Percentiles rank a stretch among this genome's conserved stretches.
phyloP scores from a whole-genome alignment of 2,888 invertebrate genomes.

The Agrotis clavis region DNA sequence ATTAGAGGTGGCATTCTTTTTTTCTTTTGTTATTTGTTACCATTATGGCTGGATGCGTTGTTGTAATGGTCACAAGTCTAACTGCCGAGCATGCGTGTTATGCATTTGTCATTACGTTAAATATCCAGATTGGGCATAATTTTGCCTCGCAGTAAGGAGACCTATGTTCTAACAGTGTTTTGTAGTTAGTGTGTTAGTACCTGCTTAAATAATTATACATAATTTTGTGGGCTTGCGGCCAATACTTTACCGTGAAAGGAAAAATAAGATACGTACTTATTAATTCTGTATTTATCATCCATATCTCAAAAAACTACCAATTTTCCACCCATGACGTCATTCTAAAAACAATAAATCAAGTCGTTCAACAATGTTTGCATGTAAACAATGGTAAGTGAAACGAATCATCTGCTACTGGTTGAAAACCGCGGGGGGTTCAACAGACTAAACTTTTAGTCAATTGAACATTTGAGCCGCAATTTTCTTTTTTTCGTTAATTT shows the following conservation, averaged over 20 bases:
- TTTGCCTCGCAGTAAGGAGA: no score
- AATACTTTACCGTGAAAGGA: no score
- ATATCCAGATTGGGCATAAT: no score
- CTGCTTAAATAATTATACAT: no score
- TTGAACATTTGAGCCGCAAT: background rate
- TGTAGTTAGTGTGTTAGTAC: no score
- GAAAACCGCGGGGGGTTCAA: constrained; percentile 27
- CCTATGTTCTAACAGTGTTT: no score
- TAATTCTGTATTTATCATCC: no score
- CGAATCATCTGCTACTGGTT: constrained; percentile 59
- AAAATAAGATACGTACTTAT: no score
- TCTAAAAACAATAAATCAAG: background rate
- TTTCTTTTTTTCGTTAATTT: no score
- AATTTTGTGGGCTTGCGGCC: no score
- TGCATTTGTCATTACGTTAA: no score
- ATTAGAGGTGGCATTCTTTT: constrained; percentile 61
- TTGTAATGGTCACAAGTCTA: background rate
- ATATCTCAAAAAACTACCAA: background rate
- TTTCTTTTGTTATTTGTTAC: background rate
- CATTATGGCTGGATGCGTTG: background rate
- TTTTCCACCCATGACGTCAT: constrained; percentile 12
- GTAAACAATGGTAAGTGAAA: constrained; percentile 32
- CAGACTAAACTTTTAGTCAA: constrained; percentile 1
- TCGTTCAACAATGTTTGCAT: constrained; percentile 15
- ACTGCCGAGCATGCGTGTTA: no score